A percentile compares a stretch with the other conserved stretches of the same genome.
phyloP scores from a whole-genome alignment of 2,888 invertebrate species.

The Nephrotoma appendiculata region DNA sequence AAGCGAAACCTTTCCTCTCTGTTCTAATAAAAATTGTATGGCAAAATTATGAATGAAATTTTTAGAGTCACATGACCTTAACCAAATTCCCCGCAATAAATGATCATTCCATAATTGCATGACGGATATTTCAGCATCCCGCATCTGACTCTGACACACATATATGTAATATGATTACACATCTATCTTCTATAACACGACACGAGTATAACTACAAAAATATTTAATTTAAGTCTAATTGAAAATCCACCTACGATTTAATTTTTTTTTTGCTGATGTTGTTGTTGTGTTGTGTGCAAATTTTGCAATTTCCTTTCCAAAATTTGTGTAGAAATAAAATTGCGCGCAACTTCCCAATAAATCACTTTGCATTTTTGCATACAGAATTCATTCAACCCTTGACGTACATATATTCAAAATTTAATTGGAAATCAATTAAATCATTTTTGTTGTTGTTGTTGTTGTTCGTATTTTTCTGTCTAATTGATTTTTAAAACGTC shows the following conservation, averaged over 20 bases:
- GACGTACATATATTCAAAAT: neutral
- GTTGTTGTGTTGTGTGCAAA: neutral
- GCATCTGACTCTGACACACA: neutral
- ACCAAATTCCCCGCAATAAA: neutral
- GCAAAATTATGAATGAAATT: neutral
- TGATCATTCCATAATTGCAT: neutral
- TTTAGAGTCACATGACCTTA: neutral
- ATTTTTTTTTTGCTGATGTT: neutral
- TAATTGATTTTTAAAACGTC: neutral
- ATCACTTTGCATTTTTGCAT: neutral
- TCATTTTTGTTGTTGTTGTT: neutral
- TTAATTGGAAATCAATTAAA: neutral
- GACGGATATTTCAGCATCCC: neutral
- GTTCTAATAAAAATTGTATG: neutral
- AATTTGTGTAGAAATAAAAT: neutral
- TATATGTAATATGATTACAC: neutral
- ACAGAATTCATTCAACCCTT: neutral
- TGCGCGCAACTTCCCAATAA: neutral
- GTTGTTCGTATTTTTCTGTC: neutral
- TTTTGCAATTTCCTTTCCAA: neutral
- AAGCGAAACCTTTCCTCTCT: neutral
- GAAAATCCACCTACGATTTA: neutral
- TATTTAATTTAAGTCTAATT: neutral
- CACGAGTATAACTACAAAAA: neutral
- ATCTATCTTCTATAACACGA: neutral